Evolutionary conservation across 2,797 vertebrate species (phyloP).

Genomic region (Acridotheres tristis): DNA sequence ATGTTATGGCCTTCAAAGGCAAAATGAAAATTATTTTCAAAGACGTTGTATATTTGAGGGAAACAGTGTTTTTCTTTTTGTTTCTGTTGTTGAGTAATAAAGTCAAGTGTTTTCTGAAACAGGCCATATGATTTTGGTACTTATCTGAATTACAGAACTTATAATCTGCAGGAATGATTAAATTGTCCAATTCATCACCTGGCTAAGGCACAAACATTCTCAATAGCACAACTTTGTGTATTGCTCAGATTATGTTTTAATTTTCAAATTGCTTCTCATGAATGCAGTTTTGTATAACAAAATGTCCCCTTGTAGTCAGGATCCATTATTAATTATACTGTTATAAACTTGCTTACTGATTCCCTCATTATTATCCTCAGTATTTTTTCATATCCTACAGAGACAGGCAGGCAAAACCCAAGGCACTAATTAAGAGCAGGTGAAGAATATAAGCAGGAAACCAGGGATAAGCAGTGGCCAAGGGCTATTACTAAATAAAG

Average conservation of each 20-base stretch:
- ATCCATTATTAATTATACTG: not conserved
- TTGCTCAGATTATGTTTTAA: not conserved
- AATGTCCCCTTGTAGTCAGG: not conserved
- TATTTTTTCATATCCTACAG: conserved; percentile 1
- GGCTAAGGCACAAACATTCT: not conserved
- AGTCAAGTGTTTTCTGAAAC: not conserved
- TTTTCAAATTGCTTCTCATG: not conserved
- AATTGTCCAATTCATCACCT: not conserved
- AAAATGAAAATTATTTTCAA: not conserved
- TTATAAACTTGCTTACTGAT: conserved; percentile 14
- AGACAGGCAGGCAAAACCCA: conserved; percentile 2
- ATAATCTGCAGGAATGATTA: conserved; percentile 3
- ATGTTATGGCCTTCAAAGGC: not conserved
- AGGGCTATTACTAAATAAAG: conserved; percentile 28
- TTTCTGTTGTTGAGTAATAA: conserved; percentile 2
- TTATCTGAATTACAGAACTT: not conserved
- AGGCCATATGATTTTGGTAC: not conserved
- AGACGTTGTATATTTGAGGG: not conserved
- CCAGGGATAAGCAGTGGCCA: not conserved
- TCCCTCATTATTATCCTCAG: conserved; percentile 9
- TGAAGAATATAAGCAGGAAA: conserved; percentile 36
- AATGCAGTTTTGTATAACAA: not conserved
- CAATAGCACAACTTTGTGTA: not conserved
- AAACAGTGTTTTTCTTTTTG: not conserved
- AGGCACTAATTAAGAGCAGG: conserved; percentile 40